A percentile compares a stretch with the other conserved stretches of the same genome.
phyloP scores from a whole-genome alignment of 1,140 invertebrate genomes.

The Drosophila dunni region DNA sequence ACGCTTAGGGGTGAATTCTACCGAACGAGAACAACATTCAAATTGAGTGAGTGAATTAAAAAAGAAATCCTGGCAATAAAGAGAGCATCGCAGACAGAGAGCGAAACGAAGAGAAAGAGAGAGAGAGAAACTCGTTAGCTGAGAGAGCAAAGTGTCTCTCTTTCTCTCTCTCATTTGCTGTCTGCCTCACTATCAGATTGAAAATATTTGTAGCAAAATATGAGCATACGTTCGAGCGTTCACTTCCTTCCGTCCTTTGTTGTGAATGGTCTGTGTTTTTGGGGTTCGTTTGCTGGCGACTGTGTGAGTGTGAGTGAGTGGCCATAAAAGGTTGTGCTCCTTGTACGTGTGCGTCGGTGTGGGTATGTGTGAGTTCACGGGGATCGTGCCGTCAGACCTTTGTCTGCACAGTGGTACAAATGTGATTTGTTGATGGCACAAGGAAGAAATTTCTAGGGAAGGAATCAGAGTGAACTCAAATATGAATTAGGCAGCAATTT shows the following conservation, averaged over 20 bases:
- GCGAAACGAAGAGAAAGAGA: constrained; percentile 21
- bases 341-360: constrained; percentile 29
- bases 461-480: not conserved
- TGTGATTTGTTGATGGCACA: constrained; percentile 4
- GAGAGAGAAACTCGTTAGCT: not conserved
- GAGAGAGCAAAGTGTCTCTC: constrained; percentile 4
- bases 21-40: constrained; percentile 57
- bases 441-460: not conserved
- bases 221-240: constrained; percentile 79
- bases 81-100: constrained; percentile 35
- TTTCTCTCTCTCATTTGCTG: not conserved
- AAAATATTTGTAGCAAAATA: constrained; percentile 71
- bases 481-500: too few species aligned
- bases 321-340: constrained; percentile 60
- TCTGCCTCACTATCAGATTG: constrained; percentile 13
- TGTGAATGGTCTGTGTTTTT: constrained; percentile 41
- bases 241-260: constrained; percentile 65
- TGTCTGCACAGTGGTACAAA: constrained; percentile 56
- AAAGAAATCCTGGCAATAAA: constrained; percentile 64
- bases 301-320: constrained; percentile 49
- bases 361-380: constrained; percentile 67
- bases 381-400: constrained; percentile 67
- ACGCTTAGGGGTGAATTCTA: constrained; percentile 83
- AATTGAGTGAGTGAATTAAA: constrained; percentile 83
- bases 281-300: constrained; percentile 41